Conservation (phyloP, 2,797 vertebrate genomes). For the Sebastes diploproa region DNA sequence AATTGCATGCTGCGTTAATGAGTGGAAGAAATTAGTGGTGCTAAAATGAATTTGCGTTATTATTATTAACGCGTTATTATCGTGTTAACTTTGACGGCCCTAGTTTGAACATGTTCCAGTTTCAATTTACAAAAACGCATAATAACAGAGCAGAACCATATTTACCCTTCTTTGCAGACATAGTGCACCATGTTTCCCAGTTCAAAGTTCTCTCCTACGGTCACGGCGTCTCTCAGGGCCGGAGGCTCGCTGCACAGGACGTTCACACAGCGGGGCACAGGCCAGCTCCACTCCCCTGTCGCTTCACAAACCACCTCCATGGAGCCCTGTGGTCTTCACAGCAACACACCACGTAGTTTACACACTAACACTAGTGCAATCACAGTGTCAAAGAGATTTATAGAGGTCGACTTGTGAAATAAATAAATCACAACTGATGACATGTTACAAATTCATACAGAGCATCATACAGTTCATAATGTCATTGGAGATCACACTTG, state of each 20-base stretch:
- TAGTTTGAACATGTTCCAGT: background rate
- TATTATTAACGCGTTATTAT: too few species aligned
- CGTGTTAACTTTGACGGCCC: too few species aligned
- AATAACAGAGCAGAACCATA: constrained; percentile 40
- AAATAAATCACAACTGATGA: background rate
- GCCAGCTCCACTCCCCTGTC: constrained; percentile 89
- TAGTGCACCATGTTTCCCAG: constrained; percentile 90
- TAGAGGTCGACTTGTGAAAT: background rate
- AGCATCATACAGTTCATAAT: background rate
- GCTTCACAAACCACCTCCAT: constrained; percentile 87
- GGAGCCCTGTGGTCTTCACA: constrained; percentile 90
- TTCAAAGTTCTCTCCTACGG: constrained; percentile 86
- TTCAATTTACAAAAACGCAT: background rate
- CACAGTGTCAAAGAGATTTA: background rate
- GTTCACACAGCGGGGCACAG: constrained; percentile 83
- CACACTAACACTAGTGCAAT: background rate
- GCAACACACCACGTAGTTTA: constrained; percentile 43
- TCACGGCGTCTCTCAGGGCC: constrained; percentile 84
- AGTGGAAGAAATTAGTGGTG: too few species aligned
- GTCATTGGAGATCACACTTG: background rate
- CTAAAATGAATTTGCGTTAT: too few species aligned
- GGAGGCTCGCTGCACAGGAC: constrained; percentile 89
- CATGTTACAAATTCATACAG: background rate
- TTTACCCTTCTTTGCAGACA: constrained; percentile 95
- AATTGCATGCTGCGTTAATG: too few species aligned